Conservation (phyloP, 2,888 invertebrate genomes). For the Heliothis peltigera region DNA sequence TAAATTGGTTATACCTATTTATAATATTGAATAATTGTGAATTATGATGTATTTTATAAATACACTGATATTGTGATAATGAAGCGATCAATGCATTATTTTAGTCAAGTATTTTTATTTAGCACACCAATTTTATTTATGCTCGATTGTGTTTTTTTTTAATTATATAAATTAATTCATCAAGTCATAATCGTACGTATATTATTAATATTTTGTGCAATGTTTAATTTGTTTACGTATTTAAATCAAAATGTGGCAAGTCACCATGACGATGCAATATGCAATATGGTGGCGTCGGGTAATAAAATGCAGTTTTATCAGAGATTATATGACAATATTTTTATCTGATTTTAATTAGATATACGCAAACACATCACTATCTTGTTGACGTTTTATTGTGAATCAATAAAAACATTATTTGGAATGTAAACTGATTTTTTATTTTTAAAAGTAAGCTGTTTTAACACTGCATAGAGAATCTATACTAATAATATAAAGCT, state of each 20-base stretch:
- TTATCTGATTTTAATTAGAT: not conserved
- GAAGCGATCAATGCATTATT: slow-evolving; percentile 2
- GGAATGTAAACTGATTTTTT: not conserved
- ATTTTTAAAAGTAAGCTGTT: too few relatives aligned
- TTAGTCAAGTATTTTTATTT: not conserved
- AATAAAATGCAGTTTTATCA: not conserved
- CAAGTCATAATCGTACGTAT: too few relatives aligned
- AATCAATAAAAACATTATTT: slow-evolving; percentile 19
- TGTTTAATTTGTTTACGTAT: too few relatives aligned
- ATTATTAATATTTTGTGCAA: not conserved
- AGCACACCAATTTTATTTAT: too few relatives aligned
- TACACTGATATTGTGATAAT: not conserved
- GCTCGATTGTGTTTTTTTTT: too few relatives aligned
- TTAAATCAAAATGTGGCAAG: not conserved
- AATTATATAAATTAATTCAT: too few relatives aligned
- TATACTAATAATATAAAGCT: too few relatives aligned
- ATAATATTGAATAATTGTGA: not conserved
- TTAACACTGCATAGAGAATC: too few relatives aligned
- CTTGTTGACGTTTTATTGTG: slow-evolving; percentile 8
- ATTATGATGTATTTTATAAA: slow-evolving; percentile 5
- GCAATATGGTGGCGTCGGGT: too few relatives aligned
- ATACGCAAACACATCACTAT: not conserved
- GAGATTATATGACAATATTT: slow-evolving; percentile 7
- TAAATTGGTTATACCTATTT: slow-evolving; percentile 2
- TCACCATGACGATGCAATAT: not conserved